phyloP scores from a whole-genome alignment of 2,797 vertebrate genomes.

The Crenuchus spilurus region DNA sequence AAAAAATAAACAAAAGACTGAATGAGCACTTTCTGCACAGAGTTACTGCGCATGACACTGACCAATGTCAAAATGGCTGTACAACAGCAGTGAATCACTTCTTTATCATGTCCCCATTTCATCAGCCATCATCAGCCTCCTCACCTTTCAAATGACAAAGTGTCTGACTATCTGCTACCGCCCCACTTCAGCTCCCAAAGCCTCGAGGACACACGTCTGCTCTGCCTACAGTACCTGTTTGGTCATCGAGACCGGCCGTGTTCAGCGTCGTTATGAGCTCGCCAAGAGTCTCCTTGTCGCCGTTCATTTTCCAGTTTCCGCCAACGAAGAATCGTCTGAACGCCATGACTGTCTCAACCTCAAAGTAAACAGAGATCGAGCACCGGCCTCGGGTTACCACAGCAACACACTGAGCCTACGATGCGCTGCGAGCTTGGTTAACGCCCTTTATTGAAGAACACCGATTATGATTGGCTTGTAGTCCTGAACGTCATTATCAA shows the following conservation, averaged over 20 bases:
- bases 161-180: neutral
- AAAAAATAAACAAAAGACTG: no score
- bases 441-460: neutral
- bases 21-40: no score
- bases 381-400: constrained; percentile 3
- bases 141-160: neutral
- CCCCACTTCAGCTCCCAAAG: no score
- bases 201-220: no score
- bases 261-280: constrained; percentile 84
- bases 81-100: neutral
- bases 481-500: neutral
- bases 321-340: constrained; percentile 89
- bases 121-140: neutral
- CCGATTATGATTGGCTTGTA: neutral
- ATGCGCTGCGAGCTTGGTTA: neutral
- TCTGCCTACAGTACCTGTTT: no score
- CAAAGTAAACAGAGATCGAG: neutral
- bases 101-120: neutral
- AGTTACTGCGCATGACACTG: no score
- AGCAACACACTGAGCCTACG: neutral
- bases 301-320: constrained; percentile 95
- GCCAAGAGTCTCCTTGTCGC: constrained; percentile 81
- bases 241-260: constrained; percentile 77
- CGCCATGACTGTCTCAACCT: constrained; percentile 71
- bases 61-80: constrained; percentile 15